Base-by-base conservation (phyloP, 1,140 invertebrate genomes). In the Mizuhopecten yessoensis region DNA sequence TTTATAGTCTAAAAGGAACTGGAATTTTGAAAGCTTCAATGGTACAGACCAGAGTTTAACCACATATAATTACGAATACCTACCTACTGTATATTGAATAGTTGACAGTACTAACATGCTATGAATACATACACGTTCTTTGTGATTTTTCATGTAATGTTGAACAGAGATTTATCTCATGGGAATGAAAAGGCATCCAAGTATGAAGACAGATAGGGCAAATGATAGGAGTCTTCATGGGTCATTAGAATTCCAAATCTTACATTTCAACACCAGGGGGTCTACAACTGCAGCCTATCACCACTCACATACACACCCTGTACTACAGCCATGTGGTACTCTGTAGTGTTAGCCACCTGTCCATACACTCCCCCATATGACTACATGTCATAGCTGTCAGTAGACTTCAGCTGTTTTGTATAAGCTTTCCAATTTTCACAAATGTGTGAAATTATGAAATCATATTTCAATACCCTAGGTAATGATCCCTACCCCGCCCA, bases 261-360 rank as follows among this genome's bases (percentile, higher is more conserved):
- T 75, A 75, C 57, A 75, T 75, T 75, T 75, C 57, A 75, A 75
- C 57, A 75, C 57, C 57, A 49, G 45, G 45, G 45, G 45, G 1
- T 49, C 1, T 23, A 49, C 45, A 13, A 49, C 15, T 9, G n/a
- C n/a, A n/a, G n/a, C n/a, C n/a, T n/a, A n/a, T n/a, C n/a, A 20
- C 45, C 7, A 57, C 45, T 57, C 7, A 2, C 5, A 0, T 29
- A 75, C 57, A 75, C 57, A 75, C 42, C 42, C 57, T 75, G 57
- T 29, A 75, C 0, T n/a, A 75, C 7, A 17, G 1, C 11, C 20
- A 23, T 10, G 57, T n/a, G 3, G 17, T 11, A 75, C n/a, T n/a
- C 57, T 75, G 57, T 29, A 1, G 13, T 39, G 36, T n/a, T n/a
- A 29, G 57, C 57, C 57, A 75, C 57, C 57, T 75, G 57, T 75